Conservation (phyloP, 2,797 vertebrate species). For the Remorina albescens region DNA sequence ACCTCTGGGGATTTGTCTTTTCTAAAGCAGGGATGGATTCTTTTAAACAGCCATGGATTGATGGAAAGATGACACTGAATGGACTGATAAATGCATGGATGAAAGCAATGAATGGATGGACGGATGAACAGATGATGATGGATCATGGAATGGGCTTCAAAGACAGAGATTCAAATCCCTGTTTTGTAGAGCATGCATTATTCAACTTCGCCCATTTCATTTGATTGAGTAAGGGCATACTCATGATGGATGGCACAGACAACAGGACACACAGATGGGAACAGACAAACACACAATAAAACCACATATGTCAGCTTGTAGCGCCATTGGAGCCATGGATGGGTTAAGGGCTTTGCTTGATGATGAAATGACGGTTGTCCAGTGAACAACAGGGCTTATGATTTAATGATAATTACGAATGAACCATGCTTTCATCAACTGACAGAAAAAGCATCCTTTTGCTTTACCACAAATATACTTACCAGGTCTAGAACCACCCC, state of each 20-base stretch:
- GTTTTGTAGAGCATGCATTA: conserved; percentile 72
- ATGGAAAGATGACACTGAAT: conserved; percentile 53
- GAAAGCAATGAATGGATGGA: conserved; percentile 57
- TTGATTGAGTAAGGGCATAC: conserved; percentile 38
- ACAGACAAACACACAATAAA: conserved; percentile 57
- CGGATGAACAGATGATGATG: conserved; percentile 50
- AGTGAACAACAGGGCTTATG: conserved; percentile 61
- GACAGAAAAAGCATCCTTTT: conserved; percentile 60
- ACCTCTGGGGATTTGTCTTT: conserved; percentile 69
- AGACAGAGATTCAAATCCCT: conserved; percentile 59
- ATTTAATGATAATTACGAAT: no score
- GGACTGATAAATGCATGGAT: conserved; percentile 55
- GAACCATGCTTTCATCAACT: conserved; percentile 73
- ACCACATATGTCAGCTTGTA: conserved; percentile 51
- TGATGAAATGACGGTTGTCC: conserved; percentile 67
- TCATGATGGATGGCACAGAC: conserved; percentile 52
- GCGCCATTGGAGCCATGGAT: conserved; percentile 55
- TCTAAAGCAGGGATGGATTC: conserved; percentile 63
- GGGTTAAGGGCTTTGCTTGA: conserved; percentile 67
- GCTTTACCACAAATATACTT: conserved; percentile 74
- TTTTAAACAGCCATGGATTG: conserved; percentile 51
- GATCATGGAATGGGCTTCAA: conserved; percentile 53
- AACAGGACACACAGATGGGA: conserved; percentile 47
- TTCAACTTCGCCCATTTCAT: conserved; percentile 59
- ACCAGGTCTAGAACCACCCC: conserved; percentile 61